Evolutionary conservation across 2,113 vertebrate genomes (phyloP).

Genomic region (Leiothrix lutea): DNA sequence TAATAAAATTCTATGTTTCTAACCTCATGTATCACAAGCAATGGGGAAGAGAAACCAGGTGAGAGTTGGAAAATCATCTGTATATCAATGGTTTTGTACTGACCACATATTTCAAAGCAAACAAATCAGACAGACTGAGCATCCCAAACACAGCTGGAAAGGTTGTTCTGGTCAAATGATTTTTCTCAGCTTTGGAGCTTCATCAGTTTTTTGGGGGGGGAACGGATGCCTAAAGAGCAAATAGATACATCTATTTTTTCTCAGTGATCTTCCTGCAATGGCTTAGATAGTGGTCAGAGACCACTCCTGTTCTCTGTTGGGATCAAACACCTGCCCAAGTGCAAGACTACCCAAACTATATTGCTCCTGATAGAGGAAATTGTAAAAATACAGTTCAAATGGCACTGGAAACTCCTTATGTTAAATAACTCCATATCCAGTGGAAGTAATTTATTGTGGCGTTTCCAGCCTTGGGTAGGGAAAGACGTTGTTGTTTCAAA

Average conservation of each 20-base stretch:
- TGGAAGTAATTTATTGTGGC: background rate
- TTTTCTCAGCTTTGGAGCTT: background rate
- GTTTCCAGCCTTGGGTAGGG: background rate
- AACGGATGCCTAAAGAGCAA: background rate
- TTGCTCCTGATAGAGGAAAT: background rate
- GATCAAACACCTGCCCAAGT: background rate
- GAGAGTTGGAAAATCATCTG: background rate
- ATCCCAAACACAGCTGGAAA: background rate
- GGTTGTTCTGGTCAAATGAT: background rate
- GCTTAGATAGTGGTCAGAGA: background rate
- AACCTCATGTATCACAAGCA: background rate
- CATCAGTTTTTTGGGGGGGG: background rate
- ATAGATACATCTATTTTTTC: background rate
- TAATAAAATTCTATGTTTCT: background rate
- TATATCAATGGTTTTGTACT: background rate
- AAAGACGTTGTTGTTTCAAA: conserved; percentile 43
- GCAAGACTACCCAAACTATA: background rate
- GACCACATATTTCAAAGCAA: background rate
- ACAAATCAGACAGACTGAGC: background rate
- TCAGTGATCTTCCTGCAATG: background rate
- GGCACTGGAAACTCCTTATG: background rate
- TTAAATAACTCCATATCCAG: background rate
- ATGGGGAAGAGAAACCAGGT: background rate
- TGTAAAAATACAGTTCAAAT: background rate
- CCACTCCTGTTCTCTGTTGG: background rate